Evolutionary conservation across 2,888 invertebrate genomes (phyloP), one percentile per base, ranked within the genome.

Genomic region (Acleris cristana): DNA sequence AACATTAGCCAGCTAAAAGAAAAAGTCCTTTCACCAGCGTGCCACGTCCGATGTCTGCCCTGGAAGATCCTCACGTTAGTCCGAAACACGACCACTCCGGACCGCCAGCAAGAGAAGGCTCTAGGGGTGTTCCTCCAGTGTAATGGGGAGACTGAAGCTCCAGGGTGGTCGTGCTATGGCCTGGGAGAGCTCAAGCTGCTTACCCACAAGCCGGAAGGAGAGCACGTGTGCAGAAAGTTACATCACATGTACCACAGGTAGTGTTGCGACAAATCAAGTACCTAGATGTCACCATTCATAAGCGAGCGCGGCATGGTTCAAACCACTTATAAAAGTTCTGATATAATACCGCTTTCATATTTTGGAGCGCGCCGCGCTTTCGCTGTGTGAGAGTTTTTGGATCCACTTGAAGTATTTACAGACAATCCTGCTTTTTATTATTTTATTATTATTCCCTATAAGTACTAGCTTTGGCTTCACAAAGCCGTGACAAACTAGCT

Each of bases 41-140:
- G 97, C 79, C 98, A 96, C 89, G 98, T 99, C 6, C 94, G 99
- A 65, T 99, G 99, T 92, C 93, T 99, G 77, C 99, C 99, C 64
- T 99, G 99, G 99, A 98, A 98, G 90, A 99, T 99, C 73, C 97
- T 99, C 95, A 97, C 98, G 8, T 97, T 99, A 94, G 96, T 98
- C 16, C 94, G 98, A 5, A 81, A 88, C 65, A 96, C 95, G 71
- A 95, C 95, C 2, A 96, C 95, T 69, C 95, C 96, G 70, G 97
- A 97, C 61, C 93, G 96, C 61, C 94, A 95, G 70, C 94, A 94
- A 51, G 95, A 96, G 77, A 94, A 95, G 68, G 96, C 96, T 2
- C 87, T 98, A 61, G 97, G 97, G 7, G 96, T 97, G 84, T 97
- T 96, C 78, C 91, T 99, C 45, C 98, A 99, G 92, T 99, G 99